Percentiles rank a stretch among this genome's conserved stretches.
phyloP scores from a whole-genome alignment of 2,797 vertebrate genomes.

The Nothura maculosa region DNA sequence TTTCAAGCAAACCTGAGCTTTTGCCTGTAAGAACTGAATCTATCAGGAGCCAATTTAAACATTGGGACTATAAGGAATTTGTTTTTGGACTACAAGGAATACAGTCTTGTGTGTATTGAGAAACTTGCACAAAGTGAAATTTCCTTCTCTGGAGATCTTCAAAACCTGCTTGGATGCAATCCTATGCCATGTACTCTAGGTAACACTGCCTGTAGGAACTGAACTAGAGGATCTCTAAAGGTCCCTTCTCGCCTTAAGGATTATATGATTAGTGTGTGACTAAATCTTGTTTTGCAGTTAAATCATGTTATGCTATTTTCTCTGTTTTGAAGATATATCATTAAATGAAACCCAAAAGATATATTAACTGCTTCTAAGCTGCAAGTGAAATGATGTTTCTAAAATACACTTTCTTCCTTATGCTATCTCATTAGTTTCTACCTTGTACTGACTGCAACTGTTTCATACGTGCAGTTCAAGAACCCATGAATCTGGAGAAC shows the following conservation, averaged over 20 bases:
- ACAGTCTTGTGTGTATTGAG: background rate
- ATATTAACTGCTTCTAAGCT: background rate
- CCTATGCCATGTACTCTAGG: too few relatives aligned
- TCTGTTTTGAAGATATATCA: background rate
- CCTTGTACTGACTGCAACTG: background rate
- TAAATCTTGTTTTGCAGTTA: background rate
- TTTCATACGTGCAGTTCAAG: background rate
- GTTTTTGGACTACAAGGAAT: background rate
- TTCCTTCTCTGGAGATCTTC: too few relatives aligned
- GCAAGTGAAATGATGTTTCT: background rate
- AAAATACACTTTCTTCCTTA: slow-evolving; percentile 2
- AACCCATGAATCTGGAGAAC: background rate
- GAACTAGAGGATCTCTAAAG: too few relatives aligned
- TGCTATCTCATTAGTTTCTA: background rate
- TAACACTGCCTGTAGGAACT: too few relatives aligned
- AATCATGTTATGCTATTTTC: background rate
- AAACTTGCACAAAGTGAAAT: background rate
- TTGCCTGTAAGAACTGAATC: background rate
- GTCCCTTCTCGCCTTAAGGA: too few relatives aligned
- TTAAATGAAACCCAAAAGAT: background rate
- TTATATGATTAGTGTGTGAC: background rate
- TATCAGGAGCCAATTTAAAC: background rate
- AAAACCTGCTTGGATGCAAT: too few relatives aligned
- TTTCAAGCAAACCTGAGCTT: background rate
- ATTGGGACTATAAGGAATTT: background rate